A percentile compares a stretch with the other conserved stretches of the same genome.
phyloP scores from a whole-genome alignment of 2,113 vertebrate species.

The Carassius gibelio region DNA sequence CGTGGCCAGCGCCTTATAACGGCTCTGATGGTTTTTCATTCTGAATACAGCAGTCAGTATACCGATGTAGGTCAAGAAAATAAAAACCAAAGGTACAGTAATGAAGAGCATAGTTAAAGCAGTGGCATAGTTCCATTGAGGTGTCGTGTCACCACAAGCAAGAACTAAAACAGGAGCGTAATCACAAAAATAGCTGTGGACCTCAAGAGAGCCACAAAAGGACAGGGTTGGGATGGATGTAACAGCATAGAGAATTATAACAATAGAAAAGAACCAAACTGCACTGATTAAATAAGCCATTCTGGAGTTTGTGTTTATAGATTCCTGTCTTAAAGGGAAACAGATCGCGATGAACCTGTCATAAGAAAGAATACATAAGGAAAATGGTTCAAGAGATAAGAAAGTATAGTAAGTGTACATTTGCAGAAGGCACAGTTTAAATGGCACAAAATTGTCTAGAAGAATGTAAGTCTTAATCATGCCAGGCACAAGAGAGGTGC shows the following conservation, averaged over 20 bases:
- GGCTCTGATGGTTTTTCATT: conserved; percentile 64
- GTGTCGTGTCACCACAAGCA: conserved; percentile 65
- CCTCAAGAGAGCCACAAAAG: conserved; percentile 68
- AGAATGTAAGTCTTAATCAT: conserved; percentile 69
- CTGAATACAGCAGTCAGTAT: conserved; percentile 68
- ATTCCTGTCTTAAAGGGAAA: conserved; percentile 68
- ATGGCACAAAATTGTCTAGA: conserved; percentile 66
- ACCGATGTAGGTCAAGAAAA: conserved; percentile 63
- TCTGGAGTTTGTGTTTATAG: conserved; percentile 62
- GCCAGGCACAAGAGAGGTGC: conserved; percentile 64
- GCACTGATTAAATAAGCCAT: conserved; percentile 63
- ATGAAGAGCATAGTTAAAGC: background rate
- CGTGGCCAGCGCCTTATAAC: conserved; percentile 66
- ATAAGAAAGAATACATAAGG: conserved; percentile 69
- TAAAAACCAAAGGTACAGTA: conserved; percentile 53
- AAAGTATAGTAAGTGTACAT: conserved; percentile 66
- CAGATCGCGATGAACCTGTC: conserved; percentile 72
- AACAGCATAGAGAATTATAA: fast-evolving
- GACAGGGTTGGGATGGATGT: conserved; percentile 64
- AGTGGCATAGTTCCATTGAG: conserved; percentile 61
- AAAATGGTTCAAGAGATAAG: conserved; percentile 59
- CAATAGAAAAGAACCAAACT: conserved; percentile 54
- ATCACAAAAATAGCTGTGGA: conserved; percentile 76
- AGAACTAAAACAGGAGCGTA: conserved; percentile 70
- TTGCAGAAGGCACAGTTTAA: conserved; percentile 66